Base-by-base conservation (phyloP, 2,888 invertebrate genomes). In the Lasioglossum villosulum region DNA sequence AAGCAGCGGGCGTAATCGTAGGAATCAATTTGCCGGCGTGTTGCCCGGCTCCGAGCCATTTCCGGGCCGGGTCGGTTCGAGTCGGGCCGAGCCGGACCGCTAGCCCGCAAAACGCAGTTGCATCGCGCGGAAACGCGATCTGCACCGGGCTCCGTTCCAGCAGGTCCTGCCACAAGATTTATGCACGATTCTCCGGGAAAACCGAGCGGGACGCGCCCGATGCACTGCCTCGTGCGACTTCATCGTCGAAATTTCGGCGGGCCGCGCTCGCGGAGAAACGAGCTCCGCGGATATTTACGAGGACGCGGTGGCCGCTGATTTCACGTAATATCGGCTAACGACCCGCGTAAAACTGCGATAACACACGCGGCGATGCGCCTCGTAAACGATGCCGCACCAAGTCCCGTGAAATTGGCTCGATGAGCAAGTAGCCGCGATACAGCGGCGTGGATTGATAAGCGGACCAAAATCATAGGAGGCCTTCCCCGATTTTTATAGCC, bases 1-100 rank as follows among this genome's bases (percentile, higher is more conserved):
- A 90, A 89, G 78, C 89, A 86, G 82, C 88, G 83, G 82, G 86
- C 48, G 83, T 19, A 79, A 90, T 86, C 84, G 77, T 76, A 80
- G 76, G 37, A 86, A 90, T 90, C 86, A 80, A 88, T 84, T 86
- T 81, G 45, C 66, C 48, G n/a, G 14, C 78, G 72, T 76, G 75
- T 73, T 52, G 79, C 73, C 83, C 70, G 80, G 74, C 80, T 84
- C 72, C 83, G 86, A 90, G 83, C 89, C 84, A 86, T 87, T 90
- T 90, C 86, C 90, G 82, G 68, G 68, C 30, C 39, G 16, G 42
- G 59, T n/a, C 39, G 45, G 56, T 2, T 56, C 73, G 12, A n/a
- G 56, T 12, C n/a, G 56, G 56, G 56, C 56, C 73, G 12, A 12
- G 56, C 12, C 12, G 56, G 56, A n/a, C 56, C 56, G 56, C n/a